Evolutionary conservation across 2,888 invertebrate species (phyloP).

Genomic region (Sminthurides aquaticus): DNA sequence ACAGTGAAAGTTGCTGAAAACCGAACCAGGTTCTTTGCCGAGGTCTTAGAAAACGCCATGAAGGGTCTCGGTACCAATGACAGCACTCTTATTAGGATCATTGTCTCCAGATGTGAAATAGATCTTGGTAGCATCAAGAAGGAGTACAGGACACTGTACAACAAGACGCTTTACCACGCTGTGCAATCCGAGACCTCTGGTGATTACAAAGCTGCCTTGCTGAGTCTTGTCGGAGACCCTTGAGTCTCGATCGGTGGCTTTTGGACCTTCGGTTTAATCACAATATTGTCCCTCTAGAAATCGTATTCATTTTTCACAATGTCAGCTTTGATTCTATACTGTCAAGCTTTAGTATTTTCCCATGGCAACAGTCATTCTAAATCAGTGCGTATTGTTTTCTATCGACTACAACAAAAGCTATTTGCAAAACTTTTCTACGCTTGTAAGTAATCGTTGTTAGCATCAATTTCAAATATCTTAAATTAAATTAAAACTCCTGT

Average conservation of each 20-base stretch:
- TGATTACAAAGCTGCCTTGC: slow-evolving; percentile 59
- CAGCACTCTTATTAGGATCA: slow-evolving; percentile 36
- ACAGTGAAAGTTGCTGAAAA: slow-evolving; percentile 36
- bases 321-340: too few species aligned
- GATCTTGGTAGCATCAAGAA: slow-evolving; percentile 39
- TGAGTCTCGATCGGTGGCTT: slow-evolving; percentile 43
- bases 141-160: slow-evolving; percentile 34
- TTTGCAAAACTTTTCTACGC: neutral
- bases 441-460: neutral
- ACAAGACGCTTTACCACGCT: slow-evolving; percentile 37
- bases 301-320: too few species aligned
- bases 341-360: too few species aligned
- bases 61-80: slow-evolving; percentile 36
- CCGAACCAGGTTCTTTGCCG: slow-evolving; percentile 31
- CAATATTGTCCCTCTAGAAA: neutral
- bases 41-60: slow-evolving; percentile 37
- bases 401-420: too few species aligned
- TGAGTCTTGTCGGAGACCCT: slow-evolving; percentile 55
- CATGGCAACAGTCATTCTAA: neutral
- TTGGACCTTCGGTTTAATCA: neutral
- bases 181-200: slow-evolving; percentile 58
- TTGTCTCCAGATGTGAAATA: slow-evolving; percentile 38
- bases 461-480: neutral
- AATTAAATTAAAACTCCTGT: neutral
- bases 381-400: neutral